Evolutionary conservation across 2,797 vertebrate species (phyloP).

Genomic region (Phoebastria nigripes): DNA sequence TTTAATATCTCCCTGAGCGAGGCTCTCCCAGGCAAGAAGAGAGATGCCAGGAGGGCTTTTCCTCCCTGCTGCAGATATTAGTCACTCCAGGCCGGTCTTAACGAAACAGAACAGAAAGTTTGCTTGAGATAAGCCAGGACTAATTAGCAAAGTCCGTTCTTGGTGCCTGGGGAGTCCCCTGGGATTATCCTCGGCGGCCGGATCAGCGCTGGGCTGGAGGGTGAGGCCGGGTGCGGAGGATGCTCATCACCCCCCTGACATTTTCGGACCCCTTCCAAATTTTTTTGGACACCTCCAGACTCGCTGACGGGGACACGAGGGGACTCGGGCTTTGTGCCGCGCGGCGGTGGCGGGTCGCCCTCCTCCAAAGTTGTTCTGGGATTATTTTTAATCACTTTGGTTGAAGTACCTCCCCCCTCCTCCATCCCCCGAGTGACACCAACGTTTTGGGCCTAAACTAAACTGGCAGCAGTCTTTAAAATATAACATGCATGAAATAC

Average conservation of each 20-base stretch:
- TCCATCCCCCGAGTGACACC: background rate
- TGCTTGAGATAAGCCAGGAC: background rate
- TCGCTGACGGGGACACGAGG: background rate
- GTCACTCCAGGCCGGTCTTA: background rate
- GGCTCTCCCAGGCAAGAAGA: conserved; percentile 8
- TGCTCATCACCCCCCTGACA: background rate
- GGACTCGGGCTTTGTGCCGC: too few relatives aligned
- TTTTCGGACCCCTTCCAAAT: background rate
- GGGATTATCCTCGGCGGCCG: background rate
- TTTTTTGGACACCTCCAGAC: background rate
- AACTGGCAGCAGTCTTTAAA: background rate
- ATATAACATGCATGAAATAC: background rate
- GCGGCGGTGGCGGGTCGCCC: fast-evolving
- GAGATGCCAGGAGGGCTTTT: conserved; percentile 22
- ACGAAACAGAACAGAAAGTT: background rate
- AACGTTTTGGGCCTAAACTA: background rate
- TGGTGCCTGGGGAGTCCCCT: background rate
- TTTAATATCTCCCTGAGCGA: background rate
- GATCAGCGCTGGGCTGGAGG: background rate
- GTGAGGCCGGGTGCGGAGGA: background rate
- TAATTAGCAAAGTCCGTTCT: background rate
- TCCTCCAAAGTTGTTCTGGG: background rate
- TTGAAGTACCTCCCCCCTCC: background rate
- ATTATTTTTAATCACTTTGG: background rate
- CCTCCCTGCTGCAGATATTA: background rate